Evolutionary conservation across 1,140 invertebrate species (phyloP).

Genomic region (Dreissena polymorpha): DNA sequence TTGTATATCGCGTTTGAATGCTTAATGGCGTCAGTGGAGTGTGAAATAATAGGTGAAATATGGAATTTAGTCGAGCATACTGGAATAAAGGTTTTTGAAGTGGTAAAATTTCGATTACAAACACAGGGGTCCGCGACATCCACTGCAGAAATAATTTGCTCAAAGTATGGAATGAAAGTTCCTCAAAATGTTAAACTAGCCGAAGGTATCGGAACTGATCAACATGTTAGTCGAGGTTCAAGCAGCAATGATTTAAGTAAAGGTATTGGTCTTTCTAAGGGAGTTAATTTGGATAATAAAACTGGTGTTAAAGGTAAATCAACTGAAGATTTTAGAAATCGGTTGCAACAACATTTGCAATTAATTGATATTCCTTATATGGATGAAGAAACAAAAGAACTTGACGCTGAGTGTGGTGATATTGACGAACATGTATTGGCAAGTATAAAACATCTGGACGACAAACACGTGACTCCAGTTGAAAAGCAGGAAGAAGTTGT

Average conservation of each 20-base stretch:
- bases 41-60: conserved; percentile 39
- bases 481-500: conserved; percentile 2
- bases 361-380: conserved; percentile 51
- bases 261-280: too few species aligned
- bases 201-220: too few species aligned
- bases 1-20: conserved; percentile 55
- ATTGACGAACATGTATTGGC: conserved; percentile 54
- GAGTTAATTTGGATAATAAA: not conserved
- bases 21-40: conserved; percentile 52
- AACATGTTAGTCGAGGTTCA: too few species aligned
- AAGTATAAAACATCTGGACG: conserved; percentile 44
- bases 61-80: conserved; percentile 11
- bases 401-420: conserved; percentile 33
- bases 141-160: conserved; percentile 3
- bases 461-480: conserved; percentile 1
- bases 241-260: too few species aligned
- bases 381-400: conserved; percentile 44
- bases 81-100: not conserved
- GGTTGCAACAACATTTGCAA: conserved; percentile 30
- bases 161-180: conserved; percentile 7
- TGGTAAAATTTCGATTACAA: conserved; percentile 42
- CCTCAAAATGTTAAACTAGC: not conserved
- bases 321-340: conserved; percentile 32
- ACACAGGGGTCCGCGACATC: conserved; percentile 20
- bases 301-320: not conserved